Evolutionary conservation across 2,888 invertebrate species (phyloP).

Genomic region (Listrodromus nycthemerus): DNA sequence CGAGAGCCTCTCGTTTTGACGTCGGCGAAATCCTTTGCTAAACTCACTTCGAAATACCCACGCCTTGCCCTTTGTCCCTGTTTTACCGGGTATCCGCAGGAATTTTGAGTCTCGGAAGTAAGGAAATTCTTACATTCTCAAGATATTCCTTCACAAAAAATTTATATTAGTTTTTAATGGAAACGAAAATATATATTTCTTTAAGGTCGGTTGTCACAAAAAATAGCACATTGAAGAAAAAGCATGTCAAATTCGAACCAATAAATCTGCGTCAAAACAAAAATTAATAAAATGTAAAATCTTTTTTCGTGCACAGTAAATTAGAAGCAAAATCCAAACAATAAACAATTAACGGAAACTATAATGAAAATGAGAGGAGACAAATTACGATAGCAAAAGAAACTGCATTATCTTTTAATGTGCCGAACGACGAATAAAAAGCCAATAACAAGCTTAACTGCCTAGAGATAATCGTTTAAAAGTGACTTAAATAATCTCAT

Average conservation of each 20-base stretch:
- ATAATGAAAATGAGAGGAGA: too few species aligned
- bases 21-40: constrained; percentile 60
- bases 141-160: background rate
- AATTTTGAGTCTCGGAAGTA: constrained; percentile 15
- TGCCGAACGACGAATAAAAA: background rate
- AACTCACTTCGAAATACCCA: constrained; percentile 26
- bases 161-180: too few species aligned
- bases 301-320: too few species aligned
- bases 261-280: too few species aligned
- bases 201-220: too few species aligned
- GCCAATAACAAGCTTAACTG: background rate
- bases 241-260: too few species aligned
- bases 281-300: too few species aligned
- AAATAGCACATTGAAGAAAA: too few species aligned
- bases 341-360: too few species aligned
- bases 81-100: constrained; percentile 20
- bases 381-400: background rate
- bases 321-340: too few species aligned
- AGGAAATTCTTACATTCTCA: constrained; percentile 5
- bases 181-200: too few species aligned
- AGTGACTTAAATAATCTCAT: background rate
- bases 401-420: background rate
- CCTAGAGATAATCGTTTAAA: background rate
- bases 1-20: constrained; percentile 54
- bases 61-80: constrained; percentile 24